Conservation (phyloP, 2,113 vertebrate genomes). For the Machaerirhynchus nigripectus region DNA sequence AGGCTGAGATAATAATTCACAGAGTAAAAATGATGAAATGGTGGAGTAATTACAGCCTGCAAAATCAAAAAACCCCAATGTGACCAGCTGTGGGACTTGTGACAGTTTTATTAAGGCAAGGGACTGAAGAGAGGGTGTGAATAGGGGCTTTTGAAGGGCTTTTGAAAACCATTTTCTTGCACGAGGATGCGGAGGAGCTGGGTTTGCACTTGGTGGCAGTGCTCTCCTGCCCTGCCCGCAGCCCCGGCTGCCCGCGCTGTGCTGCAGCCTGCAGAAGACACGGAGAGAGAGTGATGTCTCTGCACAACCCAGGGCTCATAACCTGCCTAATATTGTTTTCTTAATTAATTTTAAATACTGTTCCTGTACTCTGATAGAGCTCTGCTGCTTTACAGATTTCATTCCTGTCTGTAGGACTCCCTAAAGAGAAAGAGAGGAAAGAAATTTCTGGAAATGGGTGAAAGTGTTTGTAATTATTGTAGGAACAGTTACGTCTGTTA, state of each 20-base stretch:
- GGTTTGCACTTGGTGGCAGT: constrained; percentile 65
- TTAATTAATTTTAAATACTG: neutral
- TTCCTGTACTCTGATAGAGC: neutral
- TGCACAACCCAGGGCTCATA: neutral
- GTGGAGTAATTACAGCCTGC: neutral
- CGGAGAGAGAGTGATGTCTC: neutral
- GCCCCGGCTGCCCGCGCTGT: neutral
- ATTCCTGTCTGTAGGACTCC: neutral
- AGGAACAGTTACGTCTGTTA: neutral
- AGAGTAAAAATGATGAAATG: neutral
- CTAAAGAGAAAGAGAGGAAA: neutral
- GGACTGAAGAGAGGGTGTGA: neutral
- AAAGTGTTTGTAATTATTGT: neutral
- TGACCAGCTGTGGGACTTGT: neutral
- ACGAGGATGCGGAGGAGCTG: neutral
- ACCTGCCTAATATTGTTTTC: neutral
- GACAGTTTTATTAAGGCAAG: neutral
- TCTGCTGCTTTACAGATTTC: neutral
- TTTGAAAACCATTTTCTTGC: neutral
- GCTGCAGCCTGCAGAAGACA: neutral
- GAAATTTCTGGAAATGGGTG: neutral
- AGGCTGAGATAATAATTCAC: neutral
- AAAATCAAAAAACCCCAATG: neutral
- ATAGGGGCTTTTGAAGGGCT: neutral
- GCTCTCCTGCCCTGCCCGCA: neutral